Conservation (phyloP, 2,797 vertebrate genomes). For the Takifugu rubripes region DNA sequence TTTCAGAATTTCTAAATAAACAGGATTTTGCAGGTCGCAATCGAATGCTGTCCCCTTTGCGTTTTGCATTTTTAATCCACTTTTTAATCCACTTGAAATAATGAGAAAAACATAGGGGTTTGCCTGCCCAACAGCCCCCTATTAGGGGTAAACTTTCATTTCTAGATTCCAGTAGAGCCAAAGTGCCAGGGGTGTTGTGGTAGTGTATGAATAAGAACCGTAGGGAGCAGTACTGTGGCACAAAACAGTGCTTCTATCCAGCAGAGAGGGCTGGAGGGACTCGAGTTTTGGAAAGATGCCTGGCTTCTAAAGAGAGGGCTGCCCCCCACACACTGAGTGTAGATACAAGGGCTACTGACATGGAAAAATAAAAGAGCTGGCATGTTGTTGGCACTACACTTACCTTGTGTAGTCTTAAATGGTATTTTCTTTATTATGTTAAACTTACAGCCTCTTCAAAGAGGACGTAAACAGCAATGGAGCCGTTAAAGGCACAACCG, state of each 20-base stretch:
- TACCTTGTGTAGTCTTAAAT: conserved; percentile 42
- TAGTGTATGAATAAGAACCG: conserved; percentile 57
- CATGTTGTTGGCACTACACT: conserved; percentile 60
- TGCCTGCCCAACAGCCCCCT: conserved; percentile 37
- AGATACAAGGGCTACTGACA: conserved; percentile 66
- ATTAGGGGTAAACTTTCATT: conserved; percentile 42
- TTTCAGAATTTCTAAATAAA: conserved; percentile 7
- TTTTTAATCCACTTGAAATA: conserved; percentile 15
- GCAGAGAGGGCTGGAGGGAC: conserved; percentile 45
- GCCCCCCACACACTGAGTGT: conserved; percentile 60
- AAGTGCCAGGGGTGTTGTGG: conserved; percentile 46
- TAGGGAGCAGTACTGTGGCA: conserved; percentile 52
- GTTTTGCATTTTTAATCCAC: conserved; percentile 32
- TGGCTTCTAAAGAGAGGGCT: conserved; percentile 63
- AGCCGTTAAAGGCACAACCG: conserved; percentile 6
- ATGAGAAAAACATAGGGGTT: conserved; percentile 45
- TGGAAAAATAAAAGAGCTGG: conserved; percentile 70
- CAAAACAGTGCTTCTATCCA: conserved; percentile 62
- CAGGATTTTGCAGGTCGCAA: conserved; percentile 23
- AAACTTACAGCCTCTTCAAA: conserved; percentile 17
- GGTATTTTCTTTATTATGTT: conserved; percentile 25
- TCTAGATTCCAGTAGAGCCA: conserved; percentile 42
- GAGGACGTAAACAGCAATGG: conserved; percentile 7
- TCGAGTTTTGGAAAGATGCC: conserved; percentile 64
- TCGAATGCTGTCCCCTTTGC: conserved; percentile 14